Conservation (phyloP, 2,113 vertebrate species). For the Salminus brasiliensis region DNA sequence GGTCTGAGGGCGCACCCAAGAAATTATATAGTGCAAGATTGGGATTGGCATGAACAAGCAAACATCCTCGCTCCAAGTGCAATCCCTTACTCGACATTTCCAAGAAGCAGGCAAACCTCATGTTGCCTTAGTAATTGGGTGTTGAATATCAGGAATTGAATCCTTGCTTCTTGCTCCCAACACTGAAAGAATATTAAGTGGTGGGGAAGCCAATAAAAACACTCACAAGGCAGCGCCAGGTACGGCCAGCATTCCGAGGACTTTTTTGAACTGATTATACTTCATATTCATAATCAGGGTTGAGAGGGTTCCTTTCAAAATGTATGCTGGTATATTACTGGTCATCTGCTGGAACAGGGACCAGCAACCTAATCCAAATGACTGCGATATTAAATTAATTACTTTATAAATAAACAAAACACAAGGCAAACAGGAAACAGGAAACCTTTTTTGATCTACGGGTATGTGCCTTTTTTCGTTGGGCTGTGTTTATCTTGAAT, state of each 20-base stretch:
- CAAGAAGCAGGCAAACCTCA: constrained; percentile 9
- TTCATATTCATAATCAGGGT: too few species aligned
- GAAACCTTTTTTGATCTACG: too few species aligned
- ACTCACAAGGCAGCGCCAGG: not conserved
- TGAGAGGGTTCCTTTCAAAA: too few species aligned
- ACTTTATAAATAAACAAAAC: too few species aligned
- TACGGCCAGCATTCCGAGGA: not conserved
- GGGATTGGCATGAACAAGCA: constrained; percentile 32
- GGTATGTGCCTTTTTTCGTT: too few species aligned
- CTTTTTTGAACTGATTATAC: too few species aligned
- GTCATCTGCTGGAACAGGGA: too few species aligned
- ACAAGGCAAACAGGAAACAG: too few species aligned
- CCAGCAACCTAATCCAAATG: too few species aligned
- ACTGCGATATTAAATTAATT: too few species aligned
- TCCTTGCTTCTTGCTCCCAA: constrained; percentile 38
- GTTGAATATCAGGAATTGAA: constrained; percentile 52
- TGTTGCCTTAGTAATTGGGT: constrained; percentile 17
- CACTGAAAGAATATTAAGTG: constrained; percentile 44
- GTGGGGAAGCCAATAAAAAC: not conserved
- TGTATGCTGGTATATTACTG: too few species aligned
- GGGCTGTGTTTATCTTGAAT: too few species aligned
- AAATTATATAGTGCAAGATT: constrained; percentile 15
- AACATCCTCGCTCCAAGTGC: constrained; percentile 42
- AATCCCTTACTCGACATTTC: constrained; percentile 48
- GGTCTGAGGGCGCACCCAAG: not conserved